Base-by-base conservation (phyloP, 2,888 invertebrate species). In the Adineta ricciae region DNA sequence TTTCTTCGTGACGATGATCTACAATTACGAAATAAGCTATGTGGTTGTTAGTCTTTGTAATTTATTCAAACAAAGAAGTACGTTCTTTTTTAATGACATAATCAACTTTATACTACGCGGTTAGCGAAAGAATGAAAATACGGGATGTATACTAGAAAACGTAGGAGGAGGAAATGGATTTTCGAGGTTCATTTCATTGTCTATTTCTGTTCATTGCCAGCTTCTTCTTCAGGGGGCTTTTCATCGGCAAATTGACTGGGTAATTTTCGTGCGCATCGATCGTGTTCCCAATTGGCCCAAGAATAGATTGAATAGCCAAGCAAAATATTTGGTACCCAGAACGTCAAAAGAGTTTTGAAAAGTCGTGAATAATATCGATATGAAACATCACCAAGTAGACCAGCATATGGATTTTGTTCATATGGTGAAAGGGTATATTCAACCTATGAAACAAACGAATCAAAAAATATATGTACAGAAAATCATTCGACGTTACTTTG, bases 401-500 rank as follows among this genome's bases (percentile, higher is more conserved):
- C 72, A 72, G 72, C 72, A 72, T 72, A 72, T 36, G 72, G 72
- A 72, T 72, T 72, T 72, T 72, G 72, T 72, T 72, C 32, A 72
- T 36, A 72, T 2, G 72, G 5, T 72, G 72, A 72, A 27, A 72
- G 36, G 1, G 72, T 72, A 72, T 72, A 72, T 72, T 72, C 72
- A 27, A 72, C 5, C 54, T 54, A 21, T 46, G 11, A 11, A 46
- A 46, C 11, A 11, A n/a, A n/a, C 7, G 9, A 5, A n/a, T 21
- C 9, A 9, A 2, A 54, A 1, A 24, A 54, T n/a, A 54, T n/a
- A n/a, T 8, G 9, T 7, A n/a, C 0, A 54, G 24, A 54, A 50
- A 50, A 5, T 7, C n/a, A 54, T 54, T 24, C 24, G 21, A 54
- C 5, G 1, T 3, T n/a, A 54, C 36, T 72, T 72, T 72, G 19